Percentiles rank a stretch among this genome's conserved stretches.
Conservation (phyloP, 2,797 vertebrate species). For the Sebastes melanostomus region DNA sequence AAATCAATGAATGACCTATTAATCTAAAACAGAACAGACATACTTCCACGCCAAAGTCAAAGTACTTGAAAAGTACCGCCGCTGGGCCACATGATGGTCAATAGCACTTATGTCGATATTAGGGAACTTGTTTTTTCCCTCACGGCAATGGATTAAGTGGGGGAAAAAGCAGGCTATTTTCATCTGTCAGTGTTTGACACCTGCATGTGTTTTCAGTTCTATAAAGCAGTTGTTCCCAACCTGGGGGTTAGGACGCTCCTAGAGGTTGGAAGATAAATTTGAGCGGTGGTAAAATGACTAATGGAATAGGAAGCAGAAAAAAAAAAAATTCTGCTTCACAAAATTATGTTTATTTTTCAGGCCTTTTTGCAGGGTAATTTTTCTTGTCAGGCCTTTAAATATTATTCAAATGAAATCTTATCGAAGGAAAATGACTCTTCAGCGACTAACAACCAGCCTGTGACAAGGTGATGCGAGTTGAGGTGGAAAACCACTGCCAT, state of each 20-base stretch:
- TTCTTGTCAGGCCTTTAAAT: slow-evolving; percentile 33
- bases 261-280: slow-evolving; percentile 13
- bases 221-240: not conserved
- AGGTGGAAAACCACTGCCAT: not conserved
- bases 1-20: slow-evolving; percentile 43
- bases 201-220: not conserved
- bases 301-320: slow-evolving; percentile 1
- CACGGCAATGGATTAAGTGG: not conserved
- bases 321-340: not conserved
- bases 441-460: not conserved
- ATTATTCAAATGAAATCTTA: slow-evolving; percentile 39
- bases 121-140: slow-evolving; percentile 5
- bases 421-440: slow-evolving; percentile 25
- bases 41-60: slow-evolving; percentile 26
- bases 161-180: not conserved
- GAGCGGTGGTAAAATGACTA: slow-evolving; percentile 21
- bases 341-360: slow-evolving; percentile 29
- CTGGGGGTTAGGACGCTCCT: slow-evolving; percentile 1
- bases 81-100: slow-evolving; percentile 12
- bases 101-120: slow-evolving; percentile 27
- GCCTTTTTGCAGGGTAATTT: slow-evolving; percentile 23
- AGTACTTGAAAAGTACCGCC: slow-evolving; percentile 11
- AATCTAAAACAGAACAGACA: slow-evolving; percentile 25
- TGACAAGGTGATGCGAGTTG: slow-evolving; percentile 2
- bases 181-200: slow-evolving; percentile 17